Conservation (phyloP, 2,888 invertebrate genomes). For the Mechanitis mazaeus region DNA sequence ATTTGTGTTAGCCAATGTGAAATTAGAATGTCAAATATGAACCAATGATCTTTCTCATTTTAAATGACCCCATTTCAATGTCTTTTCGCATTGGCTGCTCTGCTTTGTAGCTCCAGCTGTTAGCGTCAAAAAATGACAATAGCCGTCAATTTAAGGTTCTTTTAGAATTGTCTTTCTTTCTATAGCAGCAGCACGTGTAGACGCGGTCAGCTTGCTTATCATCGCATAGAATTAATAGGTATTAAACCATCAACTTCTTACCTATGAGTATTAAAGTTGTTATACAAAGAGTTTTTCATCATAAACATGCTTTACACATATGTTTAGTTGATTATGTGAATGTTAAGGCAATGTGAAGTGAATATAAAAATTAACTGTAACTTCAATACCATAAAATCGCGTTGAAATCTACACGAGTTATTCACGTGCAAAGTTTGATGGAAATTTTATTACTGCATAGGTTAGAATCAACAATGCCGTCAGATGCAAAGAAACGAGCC, state of each 20-base stretch:
- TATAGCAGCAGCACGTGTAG: conserved; percentile 70
- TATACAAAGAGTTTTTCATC: neutral
- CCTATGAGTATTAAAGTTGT: conserved; percentile 30
- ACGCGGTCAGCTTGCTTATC: conserved; percentile 62
- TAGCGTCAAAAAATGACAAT: conserved; percentile 22
- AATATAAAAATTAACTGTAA: conserved; percentile 14
- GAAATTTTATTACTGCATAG: conserved; percentile 28
- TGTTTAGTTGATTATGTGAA: conserved; percentile 4
- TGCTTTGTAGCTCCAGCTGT: conserved; percentile 15
- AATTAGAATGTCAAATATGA: too few relatives aligned
- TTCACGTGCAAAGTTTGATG: conserved; percentile 29
- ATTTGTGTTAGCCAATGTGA: too few relatives aligned
- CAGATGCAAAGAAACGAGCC: conserved; percentile 98
- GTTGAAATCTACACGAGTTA: conserved; percentile 23
- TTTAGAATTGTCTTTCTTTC: conserved; percentile 54
- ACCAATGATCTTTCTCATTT: too few relatives aligned
- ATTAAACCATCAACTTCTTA: conserved; percentile 41
- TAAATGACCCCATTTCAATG: neutral
- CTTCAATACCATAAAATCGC: conserved; percentile 16
- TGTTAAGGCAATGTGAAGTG: conserved; percentile 13
- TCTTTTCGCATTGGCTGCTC: neutral
- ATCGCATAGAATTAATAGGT: conserved; percentile 44
- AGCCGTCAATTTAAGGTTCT: conserved; percentile 12
- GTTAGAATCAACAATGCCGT: conserved; percentile 85
- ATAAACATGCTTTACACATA: neutral